A percentile compares a stretch with the other conserved stretches of the same genome.
phyloP scores from a whole-genome alignment of 37 sponge, comb jelly and placozoan genomes.

The Aplysina aerophoba region DNA sequence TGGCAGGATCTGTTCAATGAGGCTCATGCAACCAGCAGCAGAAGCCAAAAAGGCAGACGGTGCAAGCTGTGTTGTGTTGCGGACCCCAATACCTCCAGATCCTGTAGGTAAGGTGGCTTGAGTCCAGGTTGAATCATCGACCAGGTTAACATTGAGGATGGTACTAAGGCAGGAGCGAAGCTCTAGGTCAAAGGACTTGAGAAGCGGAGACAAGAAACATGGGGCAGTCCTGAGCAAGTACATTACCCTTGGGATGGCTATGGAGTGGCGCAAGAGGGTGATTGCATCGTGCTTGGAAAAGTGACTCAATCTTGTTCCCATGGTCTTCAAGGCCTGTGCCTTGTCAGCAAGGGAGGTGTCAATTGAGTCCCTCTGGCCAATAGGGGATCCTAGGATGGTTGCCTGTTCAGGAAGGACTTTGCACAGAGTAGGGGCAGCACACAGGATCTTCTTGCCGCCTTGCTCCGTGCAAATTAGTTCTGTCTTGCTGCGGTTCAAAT shows the following conservation, averaged over 20 bases:
- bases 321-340: neutral
- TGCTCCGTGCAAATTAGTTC: slow-evolving; percentile 1
- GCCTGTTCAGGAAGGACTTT: neutral
- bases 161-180: slow-evolving; percentile 8
- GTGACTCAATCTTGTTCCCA: neutral
- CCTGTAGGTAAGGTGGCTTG: slow-evolving; percentile 12
- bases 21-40: no score
- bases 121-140: neutral
- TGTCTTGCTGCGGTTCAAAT: neutral
- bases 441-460: neutral
- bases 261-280: neutral
- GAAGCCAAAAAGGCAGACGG: slow-evolving; percentile 32
- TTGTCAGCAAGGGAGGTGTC: neutral
- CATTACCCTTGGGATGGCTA: neutral
- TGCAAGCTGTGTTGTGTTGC: slow-evolving; percentile 9
- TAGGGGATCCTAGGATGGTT: neutral
- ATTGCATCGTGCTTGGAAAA: slow-evolving; percentile 4
- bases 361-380: neutral
- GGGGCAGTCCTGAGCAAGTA: slow-evolving; percentile 7
- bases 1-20: no score
- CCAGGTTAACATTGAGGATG: neutral
- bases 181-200: neutral
- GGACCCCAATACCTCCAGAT: slow-evolving; percentile 18
- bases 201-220: neutral
- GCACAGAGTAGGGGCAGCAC: neutral